Base-by-base conservation (phyloP, 2,888 invertebrate genomes). In the Watsonalla cultraria region DNA sequence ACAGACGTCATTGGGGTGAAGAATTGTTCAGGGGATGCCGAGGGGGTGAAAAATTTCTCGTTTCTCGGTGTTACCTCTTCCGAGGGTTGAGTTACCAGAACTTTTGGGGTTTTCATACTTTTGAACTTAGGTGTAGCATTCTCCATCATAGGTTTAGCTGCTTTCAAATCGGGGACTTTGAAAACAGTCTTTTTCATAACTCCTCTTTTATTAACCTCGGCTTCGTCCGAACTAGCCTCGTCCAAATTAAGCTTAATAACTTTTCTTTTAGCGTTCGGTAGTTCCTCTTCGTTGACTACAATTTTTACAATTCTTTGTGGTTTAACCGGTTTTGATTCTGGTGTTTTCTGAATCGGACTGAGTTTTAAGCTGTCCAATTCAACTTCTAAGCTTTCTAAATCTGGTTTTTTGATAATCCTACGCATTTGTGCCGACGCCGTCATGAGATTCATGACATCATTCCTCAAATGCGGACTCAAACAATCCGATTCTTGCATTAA, bases 1-100 rank as follows among this genome's bases (percentile, higher is more conserved):
- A 84, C 48, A 0, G 79, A 74, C 0, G 83, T 76, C 64, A 82
- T 61, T 0, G 89, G 89, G 0, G 89, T 88, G 60, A 86, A 88
- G 51, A 86, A 89, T 7, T 76, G 66, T 11, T 89, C 85, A 0
- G 72, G 72, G 0, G 82, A 81, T 0, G 74, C 71, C 0, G 70
- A 67, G 0, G 84, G 89, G 0, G 88, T 89, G 52, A 74, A 80
- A 42, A 84, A 86, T 6, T 77, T 72, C 0, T 49, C 35, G 7
- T 9, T 35, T 7, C 13, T 35, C 0, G 70, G 69, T 0, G 66
- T 65, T 0, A 60, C 45, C 4, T 72, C 72, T 15, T 61, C 39
- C 0, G 64, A 57, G 0, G 74, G 58, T 54, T 74, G 71, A 0
- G 74, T 75, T 0, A 81, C 15, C 0, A 68, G 8, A 9, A 82